Evolutionary conservation across 2,888 invertebrate genomes (phyloP).

Genomic region (Gastrophysa polygoni): DNA sequence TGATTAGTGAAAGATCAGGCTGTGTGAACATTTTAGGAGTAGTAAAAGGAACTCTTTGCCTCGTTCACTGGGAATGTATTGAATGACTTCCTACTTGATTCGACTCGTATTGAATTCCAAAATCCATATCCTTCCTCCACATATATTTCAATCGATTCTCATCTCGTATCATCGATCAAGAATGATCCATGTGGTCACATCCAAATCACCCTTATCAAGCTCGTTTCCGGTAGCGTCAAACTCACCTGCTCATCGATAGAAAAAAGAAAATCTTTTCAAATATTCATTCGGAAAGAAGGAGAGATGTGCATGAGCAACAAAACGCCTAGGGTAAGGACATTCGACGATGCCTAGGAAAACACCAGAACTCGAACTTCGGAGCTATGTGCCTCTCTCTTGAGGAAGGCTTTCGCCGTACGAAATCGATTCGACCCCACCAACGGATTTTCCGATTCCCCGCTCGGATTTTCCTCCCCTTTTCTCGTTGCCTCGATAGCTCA

Average conservation of each 20-base stretch:
- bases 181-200: too few relatives aligned
- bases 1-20: too few relatives aligned
- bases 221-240: too few relatives aligned
- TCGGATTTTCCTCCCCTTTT: conserved; percentile 29
- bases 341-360: conserved; percentile 38
- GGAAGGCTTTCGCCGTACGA: conserved; percentile 24
- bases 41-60: too few relatives aligned
- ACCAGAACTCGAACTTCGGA: conserved; percentile 20
- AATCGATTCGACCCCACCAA: conserved; percentile 38
- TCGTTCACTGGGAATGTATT: too few relatives aligned
- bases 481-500: conserved; percentile 34
- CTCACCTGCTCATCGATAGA: neutral
- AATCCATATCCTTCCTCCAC: too few relatives aligned
- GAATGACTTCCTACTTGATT: too few relatives aligned
- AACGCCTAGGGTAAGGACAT: conserved; percentile 39
- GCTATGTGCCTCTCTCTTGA: neutral
- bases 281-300: neutral
- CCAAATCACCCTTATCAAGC: too few relatives aligned
- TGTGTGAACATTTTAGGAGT: too few relatives aligned
- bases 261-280: neutral
- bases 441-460: conserved; percentile 26
- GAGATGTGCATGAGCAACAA: conserved; percentile 30
- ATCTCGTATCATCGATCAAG: too few relatives aligned
- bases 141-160: too few relatives aligned
- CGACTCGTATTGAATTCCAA: too few relatives aligned